A percentile compares a stretch with the other conserved stretches of the same genome.
Evolutionary conservation across 1,140 invertebrate species (phyloP).

Genomic region (Drosophila ironensis): DNA sequence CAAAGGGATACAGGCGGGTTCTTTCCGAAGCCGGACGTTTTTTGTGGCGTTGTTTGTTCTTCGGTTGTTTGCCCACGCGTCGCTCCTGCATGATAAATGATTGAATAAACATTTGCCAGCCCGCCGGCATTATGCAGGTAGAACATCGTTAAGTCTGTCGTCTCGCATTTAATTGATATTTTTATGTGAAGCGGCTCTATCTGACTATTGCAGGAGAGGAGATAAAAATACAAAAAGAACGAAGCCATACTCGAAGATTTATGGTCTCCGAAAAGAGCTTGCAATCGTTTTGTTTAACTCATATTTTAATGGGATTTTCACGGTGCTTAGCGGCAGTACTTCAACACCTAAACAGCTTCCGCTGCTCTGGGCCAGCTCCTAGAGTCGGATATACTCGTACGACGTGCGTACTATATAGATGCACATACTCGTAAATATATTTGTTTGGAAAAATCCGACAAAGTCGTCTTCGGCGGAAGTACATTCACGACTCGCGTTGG

Average conservation of each 20-base stretch:
- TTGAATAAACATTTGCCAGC: constrained; percentile 25
- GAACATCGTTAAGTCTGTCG: constrained; percentile 37
- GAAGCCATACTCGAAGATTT: constrained; percentile 16
- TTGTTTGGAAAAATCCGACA: constrained; percentile 13
- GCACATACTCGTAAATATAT: background rate
- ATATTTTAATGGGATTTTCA: constrained; percentile 18
- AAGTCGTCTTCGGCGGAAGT: constrained; percentile 55
- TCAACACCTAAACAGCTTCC: constrained; percentile 35
- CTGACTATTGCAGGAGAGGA: background rate
- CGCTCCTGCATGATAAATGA: constrained; percentile 24
- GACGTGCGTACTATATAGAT: constrained; percentile 16
- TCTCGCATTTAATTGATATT: constrained; percentile 39
- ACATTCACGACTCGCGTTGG: constrained; percentile 48
- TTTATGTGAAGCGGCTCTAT: constrained; percentile 16
- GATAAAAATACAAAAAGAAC: background rate
- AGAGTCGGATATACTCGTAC: background rate
- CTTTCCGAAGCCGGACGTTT: background rate
- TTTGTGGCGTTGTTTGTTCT: constrained; percentile 19
- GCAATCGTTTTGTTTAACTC: constrained; percentile 1
- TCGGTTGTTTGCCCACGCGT: constrained; percentile 26
- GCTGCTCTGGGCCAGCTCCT: constrained; percentile 15
- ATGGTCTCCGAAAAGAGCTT: background rate
- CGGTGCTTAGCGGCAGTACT: background rate
- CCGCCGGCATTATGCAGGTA: constrained; percentile 29
- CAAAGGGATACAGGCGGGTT: background rate